Evolutionary conservation across 2,797 vertebrate species (phyloP).

Genomic region (Cossypha dichroa): DNA sequence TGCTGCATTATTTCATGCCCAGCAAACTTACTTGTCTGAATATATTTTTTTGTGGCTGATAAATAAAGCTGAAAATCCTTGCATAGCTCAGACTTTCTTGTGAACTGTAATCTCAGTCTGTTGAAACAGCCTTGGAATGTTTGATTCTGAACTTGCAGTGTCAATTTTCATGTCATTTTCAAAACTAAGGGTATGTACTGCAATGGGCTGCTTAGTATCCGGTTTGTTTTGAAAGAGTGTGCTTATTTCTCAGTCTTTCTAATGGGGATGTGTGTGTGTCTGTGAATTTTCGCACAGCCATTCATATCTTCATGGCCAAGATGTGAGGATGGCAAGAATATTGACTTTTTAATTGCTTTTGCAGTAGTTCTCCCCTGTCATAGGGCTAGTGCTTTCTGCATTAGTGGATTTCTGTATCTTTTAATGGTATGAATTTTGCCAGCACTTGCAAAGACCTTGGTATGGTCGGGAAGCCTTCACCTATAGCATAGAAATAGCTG

Average conservation of each 20-base stretch:
- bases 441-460: accelerated
- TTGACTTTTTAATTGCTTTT: neutral
- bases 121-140: neutral
- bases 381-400: neutral
- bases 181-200: neutral
- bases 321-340: neutral
- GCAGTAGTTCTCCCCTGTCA: neutral
- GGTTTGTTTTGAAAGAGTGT: neutral
- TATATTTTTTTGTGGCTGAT: neutral
- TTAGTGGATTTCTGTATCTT: neutral
- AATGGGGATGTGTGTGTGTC: neutral
- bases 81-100: neutral
- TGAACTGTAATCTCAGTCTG: neutral
- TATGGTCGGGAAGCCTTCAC: neutral
- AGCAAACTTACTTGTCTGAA: neutral
- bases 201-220: neutral
- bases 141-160: neutral
- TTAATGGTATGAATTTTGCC: neutral
- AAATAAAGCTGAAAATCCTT: neutral
- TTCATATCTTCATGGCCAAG: neutral
- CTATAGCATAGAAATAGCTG: neutral
- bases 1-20: neutral
- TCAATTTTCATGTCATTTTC: neutral
- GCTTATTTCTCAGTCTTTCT: neutral
- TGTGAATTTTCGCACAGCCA: neutral